These are phyloP conservation scores for Agrotis puta DNA, from an alignment of 2,888 invertebrate species.

Conservation along the genomic window DNA sequence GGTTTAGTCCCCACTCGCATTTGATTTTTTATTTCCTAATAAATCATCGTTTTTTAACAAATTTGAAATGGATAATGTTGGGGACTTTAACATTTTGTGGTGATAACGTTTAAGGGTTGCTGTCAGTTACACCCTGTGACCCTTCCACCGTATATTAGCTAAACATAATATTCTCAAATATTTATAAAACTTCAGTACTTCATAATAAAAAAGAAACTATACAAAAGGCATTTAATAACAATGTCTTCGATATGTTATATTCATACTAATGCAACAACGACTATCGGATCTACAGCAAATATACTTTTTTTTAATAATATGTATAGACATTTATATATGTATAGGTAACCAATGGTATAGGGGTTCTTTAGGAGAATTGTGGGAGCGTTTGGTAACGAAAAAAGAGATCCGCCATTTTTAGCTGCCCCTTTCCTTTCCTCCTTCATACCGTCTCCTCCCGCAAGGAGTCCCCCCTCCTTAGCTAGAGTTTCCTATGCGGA, in stretches of 20 bases:
- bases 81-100: too few relatives aligned
- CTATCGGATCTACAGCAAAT: slow-evolving; percentile 40
- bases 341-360: slow-evolving; percentile 9
- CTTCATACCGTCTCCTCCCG: slow-evolving; percentile 71
- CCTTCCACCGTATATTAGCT: background rate
- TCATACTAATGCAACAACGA: slow-evolving; percentile 30
- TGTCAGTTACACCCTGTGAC: background rate
- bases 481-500: slow-evolving; percentile 82
- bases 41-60: too few relatives aligned
- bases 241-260: slow-evolving; percentile 55
- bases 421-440: too few relatives aligned
- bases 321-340: slow-evolving; percentile 21
- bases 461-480: slow-evolving; percentile 68
- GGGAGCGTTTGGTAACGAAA: slow-evolving; percentile 15
- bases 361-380: background rate
- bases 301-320: slow-evolving; percentile 25
- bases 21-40: too few relatives aligned
- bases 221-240: slow-evolving; percentile 38
- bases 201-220: slow-evolving; percentile 20
- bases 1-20: too few relatives aligned
- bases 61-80: too few relatives aligned
- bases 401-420: background rate
- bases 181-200: slow-evolving; percentile 4
- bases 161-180: slow-evolving; percentile 9
- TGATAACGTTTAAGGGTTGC: too few relatives aligned